These are phyloP conservation scores for Clarias magur DNA, from an alignment of 2,113 vertebrate genomes.

Conservation along the genomic window DNA sequence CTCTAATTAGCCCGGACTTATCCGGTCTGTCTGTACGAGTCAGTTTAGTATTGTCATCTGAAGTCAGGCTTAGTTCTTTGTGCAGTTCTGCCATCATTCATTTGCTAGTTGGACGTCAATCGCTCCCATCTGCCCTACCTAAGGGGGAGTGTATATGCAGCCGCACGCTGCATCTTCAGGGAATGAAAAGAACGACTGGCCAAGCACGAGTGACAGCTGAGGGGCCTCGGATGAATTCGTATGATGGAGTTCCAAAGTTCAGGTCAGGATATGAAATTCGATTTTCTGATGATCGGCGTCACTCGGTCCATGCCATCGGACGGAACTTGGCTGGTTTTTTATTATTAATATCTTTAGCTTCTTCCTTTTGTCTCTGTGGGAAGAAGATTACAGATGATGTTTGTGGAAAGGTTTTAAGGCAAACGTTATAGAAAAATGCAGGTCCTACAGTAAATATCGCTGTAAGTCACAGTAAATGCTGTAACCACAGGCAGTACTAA, in stretches of 20 bases:
- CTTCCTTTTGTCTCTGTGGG: neutral
- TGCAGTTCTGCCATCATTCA: neutral
- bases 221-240: neutral
- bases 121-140: neutral
- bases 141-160: neutral
- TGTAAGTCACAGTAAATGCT: neutral
- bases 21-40: neutral
- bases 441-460: neutral
- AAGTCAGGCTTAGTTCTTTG: neutral
- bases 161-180: neutral
- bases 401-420: neutral
- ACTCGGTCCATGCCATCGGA: neutral
- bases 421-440: neutral
- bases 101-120: neutral
- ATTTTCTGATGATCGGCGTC: constrained; percentile 12
- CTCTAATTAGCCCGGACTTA: neutral
- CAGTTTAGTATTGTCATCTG: neutral
- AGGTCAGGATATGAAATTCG: constrained; percentile 21
- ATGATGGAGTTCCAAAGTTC: constrained; percentile 20
- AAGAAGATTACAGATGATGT: neutral
- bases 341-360: constrained; percentile 1
- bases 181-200: neutral
- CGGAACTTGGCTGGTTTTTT: neutral
- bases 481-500: neutral
- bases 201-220: constrained; percentile 25